Evolutionary conservation across 2,888 invertebrate genomes (phyloP), one percentile per base, ranked within the genome.

Genomic region (Hesperia comma): DNA sequence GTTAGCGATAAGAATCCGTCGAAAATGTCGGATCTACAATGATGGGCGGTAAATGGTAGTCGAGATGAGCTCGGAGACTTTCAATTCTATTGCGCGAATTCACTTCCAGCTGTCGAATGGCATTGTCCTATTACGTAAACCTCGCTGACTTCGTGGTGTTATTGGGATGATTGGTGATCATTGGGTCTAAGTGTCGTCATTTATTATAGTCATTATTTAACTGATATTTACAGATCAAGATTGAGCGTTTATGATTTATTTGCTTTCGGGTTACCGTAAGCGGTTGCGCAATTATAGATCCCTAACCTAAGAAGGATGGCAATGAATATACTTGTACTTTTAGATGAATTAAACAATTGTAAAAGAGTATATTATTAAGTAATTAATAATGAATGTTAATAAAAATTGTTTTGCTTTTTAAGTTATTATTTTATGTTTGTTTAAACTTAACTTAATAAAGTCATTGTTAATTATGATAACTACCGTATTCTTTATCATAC

Each of bases 1-100:
- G 86, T 88, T 88, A 87, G 77, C 78, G 79, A 79, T 79, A 83
- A 86, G 83, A 85, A 82, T 81, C 80, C 81, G 69, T 77, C 79
- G 80, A 81, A 85, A 82, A 77, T 74, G 76, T 71, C 71, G 72
- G 77, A 70, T 77, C 75, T 76, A 74, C 67, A 67, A 61, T 61
- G 67, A 61, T 67, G 61, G 55, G 67, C 60, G 26, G 73, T 78
- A 73, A 79, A 77, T 73, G 71, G 72, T 71, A 67, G 60, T 63
- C 67, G 66, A 70, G 75, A 75, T 78, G 77, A 72, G 71, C 72
- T 69, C 62, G 70, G 72, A 68, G 73, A 74, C 71, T 75, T 70
- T 69, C 64, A 69, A 71, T 73, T 71, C 64, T 67, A 72, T 70
- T 69, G 68, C 68, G 68, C 69, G 67, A 60, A 66, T 68, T 56